Evolutionary conservation across 2,797 vertebrate genomes (phyloP).

Genomic region (Ibycter americanus): DNA sequence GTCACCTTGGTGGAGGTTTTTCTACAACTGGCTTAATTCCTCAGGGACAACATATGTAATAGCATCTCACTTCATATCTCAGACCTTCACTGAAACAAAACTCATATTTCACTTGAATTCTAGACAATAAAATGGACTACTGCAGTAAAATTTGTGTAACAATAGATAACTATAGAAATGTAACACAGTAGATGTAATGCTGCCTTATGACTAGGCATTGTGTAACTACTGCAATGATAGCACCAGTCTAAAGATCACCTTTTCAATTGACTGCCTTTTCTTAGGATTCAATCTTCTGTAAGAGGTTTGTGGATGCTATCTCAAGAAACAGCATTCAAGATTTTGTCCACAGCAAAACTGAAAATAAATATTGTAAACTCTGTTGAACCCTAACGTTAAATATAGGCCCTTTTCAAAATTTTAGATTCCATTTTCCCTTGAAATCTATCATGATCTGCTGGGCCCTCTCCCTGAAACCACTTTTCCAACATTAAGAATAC

Average conservation of each 20-base stretch:
- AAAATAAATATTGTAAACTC: neutral
- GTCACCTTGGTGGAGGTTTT: neutral
- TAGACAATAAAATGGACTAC: neutral
- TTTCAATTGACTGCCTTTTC: neutral
- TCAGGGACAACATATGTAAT: neutral
- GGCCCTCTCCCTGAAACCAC: neutral
- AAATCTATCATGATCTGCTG: neutral
- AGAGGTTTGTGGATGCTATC: neutral
- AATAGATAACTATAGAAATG: neutral
- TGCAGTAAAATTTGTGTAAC: neutral
- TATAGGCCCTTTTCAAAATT: neutral
- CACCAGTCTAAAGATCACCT: neutral
- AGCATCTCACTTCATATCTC: neutral
- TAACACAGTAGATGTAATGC: neutral
- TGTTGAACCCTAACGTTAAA: neutral
- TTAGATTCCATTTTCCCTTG: neutral
- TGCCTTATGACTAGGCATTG: neutral
- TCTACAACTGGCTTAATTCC: slow-evolving; percentile 6
- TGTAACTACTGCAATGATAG: neutral
- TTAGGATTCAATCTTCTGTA: neutral
- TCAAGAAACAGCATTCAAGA: neutral
- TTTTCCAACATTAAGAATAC: neutral
- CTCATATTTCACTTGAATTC: neutral
- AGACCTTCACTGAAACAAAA: neutral
- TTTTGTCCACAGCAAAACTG: neutral